Percentiles rank a stretch among this genome's conserved stretches.
Evolutionary conservation across 2,113 vertebrate genomes (phyloP).

Genomic region (Sula dactylatra): DNA sequence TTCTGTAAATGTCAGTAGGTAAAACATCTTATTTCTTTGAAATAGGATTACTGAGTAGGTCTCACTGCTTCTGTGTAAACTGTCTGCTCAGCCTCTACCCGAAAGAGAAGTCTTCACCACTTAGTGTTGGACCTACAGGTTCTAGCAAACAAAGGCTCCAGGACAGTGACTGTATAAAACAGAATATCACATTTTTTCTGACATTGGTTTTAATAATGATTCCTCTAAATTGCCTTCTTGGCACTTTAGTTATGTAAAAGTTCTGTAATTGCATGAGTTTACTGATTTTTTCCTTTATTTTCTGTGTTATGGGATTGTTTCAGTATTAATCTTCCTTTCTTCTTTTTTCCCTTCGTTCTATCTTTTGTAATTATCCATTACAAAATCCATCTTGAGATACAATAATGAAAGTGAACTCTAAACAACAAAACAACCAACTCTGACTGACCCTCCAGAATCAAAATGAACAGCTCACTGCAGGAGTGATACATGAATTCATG

Average conservation of each 20-base stretch:
- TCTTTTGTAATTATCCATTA: background rate
- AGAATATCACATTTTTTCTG: background rate
- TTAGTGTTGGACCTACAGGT: background rate
- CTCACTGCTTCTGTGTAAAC: background rate
- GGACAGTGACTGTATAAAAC: background rate
- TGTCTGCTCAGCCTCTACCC: background rate
- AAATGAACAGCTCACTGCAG: background rate
- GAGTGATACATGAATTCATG: background rate
- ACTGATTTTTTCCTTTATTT: background rate
- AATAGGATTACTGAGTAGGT: background rate
- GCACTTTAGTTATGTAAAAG: background rate
- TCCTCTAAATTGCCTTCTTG: background rate
- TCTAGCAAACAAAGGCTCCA: background rate
- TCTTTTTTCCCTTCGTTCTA: background rate
- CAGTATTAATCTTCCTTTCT: background rate
- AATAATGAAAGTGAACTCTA: background rate
- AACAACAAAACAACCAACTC: background rate
- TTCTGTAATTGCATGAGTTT: background rate
- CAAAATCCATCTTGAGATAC: background rate
- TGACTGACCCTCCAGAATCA: background rate
- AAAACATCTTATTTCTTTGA: background rate
- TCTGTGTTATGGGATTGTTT: background rate
- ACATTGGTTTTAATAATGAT: background rate
- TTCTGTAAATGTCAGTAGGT: background rate
- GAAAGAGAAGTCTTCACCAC: background rate